Percentiles rank a stretch among this genome's conserved stretches.
Evolutionary conservation across 2,113 vertebrate species (phyloP).

Genomic region (Macquaria australasica): DNA sequence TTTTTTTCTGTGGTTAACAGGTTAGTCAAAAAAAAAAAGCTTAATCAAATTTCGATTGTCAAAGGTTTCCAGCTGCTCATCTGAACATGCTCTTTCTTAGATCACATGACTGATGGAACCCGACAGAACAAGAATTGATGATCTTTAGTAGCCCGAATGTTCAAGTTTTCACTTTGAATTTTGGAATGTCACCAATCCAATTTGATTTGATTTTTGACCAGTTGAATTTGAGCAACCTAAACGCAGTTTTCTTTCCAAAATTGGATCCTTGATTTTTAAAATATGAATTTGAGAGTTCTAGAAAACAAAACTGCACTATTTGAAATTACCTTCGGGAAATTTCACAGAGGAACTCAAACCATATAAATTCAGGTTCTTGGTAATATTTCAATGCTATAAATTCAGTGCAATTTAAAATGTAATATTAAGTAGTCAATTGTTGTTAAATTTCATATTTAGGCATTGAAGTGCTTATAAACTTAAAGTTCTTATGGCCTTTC

Average conservation of each 20-base stretch:
- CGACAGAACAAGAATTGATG: too few species aligned
- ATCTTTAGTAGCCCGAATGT: too few species aligned
- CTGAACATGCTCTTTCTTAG: too few species aligned
- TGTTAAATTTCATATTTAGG: too few species aligned
- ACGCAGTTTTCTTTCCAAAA: not conserved
- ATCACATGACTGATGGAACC: too few species aligned
- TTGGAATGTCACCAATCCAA: too few species aligned
- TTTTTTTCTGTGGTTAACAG: too few species aligned
- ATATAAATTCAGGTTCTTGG: not conserved
- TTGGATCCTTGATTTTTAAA: not conserved
- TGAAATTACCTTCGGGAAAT: not conserved
- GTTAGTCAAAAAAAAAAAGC: too few species aligned
- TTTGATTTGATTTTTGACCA: not conserved
- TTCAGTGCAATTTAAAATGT: not conserved
- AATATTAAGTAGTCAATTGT: too few species aligned
- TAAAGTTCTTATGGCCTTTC: not conserved
- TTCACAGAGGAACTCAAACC: not conserved
- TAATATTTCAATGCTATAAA: not conserved
- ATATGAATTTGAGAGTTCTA: not conserved
- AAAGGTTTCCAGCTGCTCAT: too few species aligned
- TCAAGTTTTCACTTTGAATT: too few species aligned
- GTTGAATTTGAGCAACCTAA: not conserved
- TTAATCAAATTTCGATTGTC: too few species aligned
- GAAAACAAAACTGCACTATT: not conserved
- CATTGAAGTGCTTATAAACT: not conserved